Percentiles rank a stretch among this genome's conserved stretches.
Evolutionary conservation across 1,140 invertebrate species (phyloP).

Genomic region (Drosophila trapezifrons): DNA sequence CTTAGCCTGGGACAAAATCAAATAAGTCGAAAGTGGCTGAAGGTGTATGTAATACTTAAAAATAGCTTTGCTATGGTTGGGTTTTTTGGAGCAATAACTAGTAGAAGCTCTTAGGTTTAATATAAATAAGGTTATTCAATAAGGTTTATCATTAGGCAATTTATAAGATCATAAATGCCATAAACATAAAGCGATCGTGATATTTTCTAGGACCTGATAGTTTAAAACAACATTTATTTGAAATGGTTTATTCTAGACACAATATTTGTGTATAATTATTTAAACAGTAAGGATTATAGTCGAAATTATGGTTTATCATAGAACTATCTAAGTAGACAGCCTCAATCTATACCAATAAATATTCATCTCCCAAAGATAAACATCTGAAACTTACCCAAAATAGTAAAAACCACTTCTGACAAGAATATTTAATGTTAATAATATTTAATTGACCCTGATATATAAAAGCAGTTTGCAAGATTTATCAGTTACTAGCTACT

Average conservation of each 20-base stretch:
- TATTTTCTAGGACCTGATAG: not conserved
- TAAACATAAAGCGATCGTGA: not conserved
- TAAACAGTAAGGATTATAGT: no score
- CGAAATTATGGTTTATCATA: no score
- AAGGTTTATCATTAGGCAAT: not conserved
- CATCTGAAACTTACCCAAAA: conserved; percentile 1
- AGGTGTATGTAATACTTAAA: conserved; percentile 13
- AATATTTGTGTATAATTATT: no score
- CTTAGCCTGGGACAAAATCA: conserved; percentile 4
- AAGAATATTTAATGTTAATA: conserved; percentile 1
- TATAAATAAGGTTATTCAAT: not conserved
- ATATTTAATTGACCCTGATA: conserved; percentile 11
- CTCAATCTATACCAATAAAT: no score
- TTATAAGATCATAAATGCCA: not conserved
- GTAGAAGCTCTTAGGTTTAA: no score
- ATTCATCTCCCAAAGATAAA: no score
- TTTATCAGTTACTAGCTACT: not conserved
- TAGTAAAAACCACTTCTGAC: not conserved
- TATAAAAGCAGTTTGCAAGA: conserved; percentile 4
- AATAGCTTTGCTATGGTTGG: conserved; percentile 3
- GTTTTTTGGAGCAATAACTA: not conserved
- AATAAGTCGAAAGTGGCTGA: not conserved
- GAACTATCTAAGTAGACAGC: no score
- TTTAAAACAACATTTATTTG: no score
- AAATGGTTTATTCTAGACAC: no score